Evolutionary conservation across 2,888 invertebrate genomes (phyloP), one percentile per base, ranked within the genome.

Genomic region (Druceiella hillmani): DNA sequence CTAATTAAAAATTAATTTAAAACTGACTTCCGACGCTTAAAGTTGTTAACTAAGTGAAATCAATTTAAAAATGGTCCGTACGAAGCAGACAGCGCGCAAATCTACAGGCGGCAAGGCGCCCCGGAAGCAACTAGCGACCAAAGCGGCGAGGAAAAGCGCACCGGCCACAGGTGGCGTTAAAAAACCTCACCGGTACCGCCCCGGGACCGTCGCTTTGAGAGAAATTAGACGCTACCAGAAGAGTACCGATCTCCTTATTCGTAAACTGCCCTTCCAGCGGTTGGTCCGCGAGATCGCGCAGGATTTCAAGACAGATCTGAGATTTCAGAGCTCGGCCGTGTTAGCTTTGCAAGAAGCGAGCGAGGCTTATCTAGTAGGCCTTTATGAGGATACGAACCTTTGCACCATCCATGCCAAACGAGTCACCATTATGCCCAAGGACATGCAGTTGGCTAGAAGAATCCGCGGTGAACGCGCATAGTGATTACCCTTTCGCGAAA

Each of bases 311-410:
- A 76, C 79, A 0, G 82, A 83, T 51, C 58, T 83, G 6, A 59
- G 82, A 22, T 83, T 83, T 58, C 83, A 83, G 57, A 79, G 78
- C 48, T 78, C 81, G 1, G 81, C 83, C 3, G 79, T 83, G 3
- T 76, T 78, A 64, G 82, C 82, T 36, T 61, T 82, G 14, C 81
- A 82, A 49, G 75, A 75, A 47, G 74, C 75, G 0, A 69, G 78
- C 50, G 66, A 82, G 55, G 73, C 75, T 47, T 73, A 82, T 51
- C 55, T 83, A 16, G 81, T 83, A 9, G 81, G 83, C 6, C 61
- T 84, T 1, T 84, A 83, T 54, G 83, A 84, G 55, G 83, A 84
- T 52, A 87, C 85, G 15, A 87, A 87, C 56, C 61, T 87, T 51
- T 85, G 84, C 57, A 85, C 85, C 22, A 84, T 87, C 48, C 85